Percentiles rank a stretch among this genome's conserved stretches.
These are phyloP conservation scores for Bhutanitis thaidina DNA, from an alignment of 2,888 invertebrate species.

Conservation along the genomic window DNA sequence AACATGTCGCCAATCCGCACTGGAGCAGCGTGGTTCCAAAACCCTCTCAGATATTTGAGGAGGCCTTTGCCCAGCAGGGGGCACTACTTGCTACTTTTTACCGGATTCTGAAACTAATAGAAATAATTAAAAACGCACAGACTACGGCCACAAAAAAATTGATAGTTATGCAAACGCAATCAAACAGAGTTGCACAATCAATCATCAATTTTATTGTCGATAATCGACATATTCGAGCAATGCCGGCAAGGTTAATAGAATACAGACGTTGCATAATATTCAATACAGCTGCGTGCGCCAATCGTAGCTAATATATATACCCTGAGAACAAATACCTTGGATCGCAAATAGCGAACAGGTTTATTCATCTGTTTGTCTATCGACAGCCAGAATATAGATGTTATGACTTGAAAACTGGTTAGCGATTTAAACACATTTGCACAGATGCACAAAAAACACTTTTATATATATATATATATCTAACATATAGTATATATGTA, in stretches of 20 bases:
- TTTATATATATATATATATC: too few species aligned
- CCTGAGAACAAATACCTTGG: constrained; percentile 24
- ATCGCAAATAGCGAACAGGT: constrained; percentile 32
- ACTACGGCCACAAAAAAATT: too few species aligned
- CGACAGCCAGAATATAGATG: constrained; percentile 24
- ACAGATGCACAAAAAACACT: constrained; percentile 3
- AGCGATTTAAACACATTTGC: not conserved
- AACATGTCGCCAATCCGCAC: too few species aligned
- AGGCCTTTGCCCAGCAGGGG: too few species aligned
- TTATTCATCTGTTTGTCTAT: constrained; percentile 24
- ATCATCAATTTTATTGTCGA: constrained; percentile 42
- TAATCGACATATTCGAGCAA: constrained; percentile 34
- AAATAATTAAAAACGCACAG: too few species aligned
- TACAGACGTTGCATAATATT: constrained; percentile 40
- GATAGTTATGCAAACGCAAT: too few species aligned
- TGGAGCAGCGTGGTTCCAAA: too few species aligned
- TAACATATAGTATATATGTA: too few species aligned
- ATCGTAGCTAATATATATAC: constrained; percentile 3
- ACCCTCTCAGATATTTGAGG: too few species aligned
- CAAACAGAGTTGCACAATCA: constrained; percentile 55
- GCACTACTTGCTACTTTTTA: too few species aligned
- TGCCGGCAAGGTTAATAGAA: constrained; percentile 53
- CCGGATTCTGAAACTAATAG: too few species aligned
- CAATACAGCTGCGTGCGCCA: constrained; percentile 25
- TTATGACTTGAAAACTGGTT: constrained; percentile 15